Conservation (phyloP, 2,113 vertebrate genomes). For the Larimichthys polyactis region DNA sequence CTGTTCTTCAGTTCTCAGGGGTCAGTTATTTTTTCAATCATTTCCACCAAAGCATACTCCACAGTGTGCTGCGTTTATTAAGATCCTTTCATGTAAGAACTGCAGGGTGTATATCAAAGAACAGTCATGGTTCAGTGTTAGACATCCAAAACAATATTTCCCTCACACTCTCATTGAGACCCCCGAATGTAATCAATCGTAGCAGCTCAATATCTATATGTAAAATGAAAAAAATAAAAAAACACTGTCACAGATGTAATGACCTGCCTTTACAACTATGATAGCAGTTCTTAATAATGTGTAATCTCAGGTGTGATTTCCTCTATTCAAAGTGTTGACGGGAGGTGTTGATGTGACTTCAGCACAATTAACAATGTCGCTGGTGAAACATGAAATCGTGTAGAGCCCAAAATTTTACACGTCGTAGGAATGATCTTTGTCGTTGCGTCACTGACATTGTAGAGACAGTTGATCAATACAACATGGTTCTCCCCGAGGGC, state of each 20-base stretch:
- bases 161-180: neutral
- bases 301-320: neutral
- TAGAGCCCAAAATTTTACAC: neutral
- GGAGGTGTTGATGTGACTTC: neutral
- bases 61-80: neutral
- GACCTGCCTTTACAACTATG: neutral
- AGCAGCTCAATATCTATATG: neutral
- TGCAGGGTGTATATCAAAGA: neutral
- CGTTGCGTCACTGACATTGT: neutral
- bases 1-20: neutral
- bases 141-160: neutral
- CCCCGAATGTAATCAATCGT: neutral
- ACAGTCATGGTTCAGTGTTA: neutral
- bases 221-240: neutral
- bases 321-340: neutral
- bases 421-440: slow-evolving; percentile 9
- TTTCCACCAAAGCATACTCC: neutral
- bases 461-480: slow-evolving; percentile 16
- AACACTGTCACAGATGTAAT: neutral
- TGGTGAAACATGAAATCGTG: neutral
- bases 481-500: neutral
- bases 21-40: neutral
- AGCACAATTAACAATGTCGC: neutral
- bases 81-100: neutral
- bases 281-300: neutral